Conservation (phyloP, 2,888 invertebrate species). For the Drosophila paramelanica region DNA sequence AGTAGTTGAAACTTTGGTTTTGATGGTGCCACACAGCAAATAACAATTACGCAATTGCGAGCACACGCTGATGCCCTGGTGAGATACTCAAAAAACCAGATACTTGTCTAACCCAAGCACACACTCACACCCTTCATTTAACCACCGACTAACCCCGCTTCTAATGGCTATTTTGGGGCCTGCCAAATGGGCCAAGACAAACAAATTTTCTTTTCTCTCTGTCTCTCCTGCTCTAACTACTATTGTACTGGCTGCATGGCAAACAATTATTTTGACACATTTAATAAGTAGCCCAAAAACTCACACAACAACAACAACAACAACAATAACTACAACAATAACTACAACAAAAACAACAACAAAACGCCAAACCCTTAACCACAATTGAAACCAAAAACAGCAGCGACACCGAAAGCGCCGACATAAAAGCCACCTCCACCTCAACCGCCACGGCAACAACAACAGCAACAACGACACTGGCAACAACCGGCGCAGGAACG, state of each 20-base stretch:
- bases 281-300: constrained; percentile 58
- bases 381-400: constrained; percentile 84
- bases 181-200: constrained; percentile 1
- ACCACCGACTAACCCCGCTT: constrained; percentile 51
- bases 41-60: constrained; percentile 58
- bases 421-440: constrained; percentile 84
- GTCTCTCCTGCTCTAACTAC: constrained; percentile 10
- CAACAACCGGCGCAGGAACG: constrained; percentile 29
- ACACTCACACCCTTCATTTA: constrained; percentile 32
- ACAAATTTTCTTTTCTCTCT: constrained; percentile 18
- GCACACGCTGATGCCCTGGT: constrained; percentile 22
- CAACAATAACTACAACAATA: constrained; percentile 19
- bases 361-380: constrained; percentile 42
- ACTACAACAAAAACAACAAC: constrained; percentile 33
- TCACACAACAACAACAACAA: constrained; percentile 34
- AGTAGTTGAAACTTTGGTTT: constrained; percentile 43
- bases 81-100: background rate
- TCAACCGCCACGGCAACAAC: constrained; percentile 78
- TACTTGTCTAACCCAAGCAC: constrained; percentile 30
- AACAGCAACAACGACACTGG: constrained; percentile 85
- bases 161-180: constrained; percentile 32
- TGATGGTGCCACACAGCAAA: constrained; percentile 48
- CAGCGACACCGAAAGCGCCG: constrained; percentile 90
- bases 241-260: constrained; percentile 65
- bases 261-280: constrained; percentile 74